Evolutionary conservation across 1,140 invertebrate genomes (phyloP).

Genomic region (Sarcophaga bullata): DNA sequence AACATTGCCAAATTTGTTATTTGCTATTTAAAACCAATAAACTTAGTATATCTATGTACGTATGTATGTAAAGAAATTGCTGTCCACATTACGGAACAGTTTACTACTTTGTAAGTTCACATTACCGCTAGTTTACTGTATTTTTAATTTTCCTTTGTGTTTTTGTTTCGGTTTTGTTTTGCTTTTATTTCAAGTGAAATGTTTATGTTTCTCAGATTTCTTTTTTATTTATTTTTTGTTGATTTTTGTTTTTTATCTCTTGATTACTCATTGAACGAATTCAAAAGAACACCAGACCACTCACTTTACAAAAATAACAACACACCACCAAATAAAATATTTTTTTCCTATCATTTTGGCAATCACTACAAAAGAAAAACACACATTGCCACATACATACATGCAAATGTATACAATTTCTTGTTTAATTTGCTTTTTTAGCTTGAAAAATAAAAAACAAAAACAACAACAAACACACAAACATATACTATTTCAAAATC

Average conservation of each 20-base stretch:
- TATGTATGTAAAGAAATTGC: no score
- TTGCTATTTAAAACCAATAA: no score
- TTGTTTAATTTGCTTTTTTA: background rate
- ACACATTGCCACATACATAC: background rate
- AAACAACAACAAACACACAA: background rate
- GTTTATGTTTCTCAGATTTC: background rate
- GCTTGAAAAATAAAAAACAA: background rate
- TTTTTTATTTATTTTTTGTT: no score
- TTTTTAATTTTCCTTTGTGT: background rate
- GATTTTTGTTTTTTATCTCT: background rate
- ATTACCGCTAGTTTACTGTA: no score
- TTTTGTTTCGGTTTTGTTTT: background rate
- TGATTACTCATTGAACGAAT: conserved; percentile 24
- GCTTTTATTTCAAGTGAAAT: conserved; percentile 1
- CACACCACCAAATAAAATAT: background rate
- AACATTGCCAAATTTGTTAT: no score
- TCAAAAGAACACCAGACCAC: conserved; percentile 12
- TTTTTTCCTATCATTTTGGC: conserved; percentile 17
- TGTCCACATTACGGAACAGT: no score
- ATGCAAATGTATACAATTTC: background rate
- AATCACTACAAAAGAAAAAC: background rate
- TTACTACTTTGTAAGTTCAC: no score
- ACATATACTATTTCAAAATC: no score
- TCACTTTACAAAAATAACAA: conserved; percentile 1
- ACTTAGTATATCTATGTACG: no score